Conservation (phyloP, 1,140 invertebrate species). For the Myzus persicae region DNA sequence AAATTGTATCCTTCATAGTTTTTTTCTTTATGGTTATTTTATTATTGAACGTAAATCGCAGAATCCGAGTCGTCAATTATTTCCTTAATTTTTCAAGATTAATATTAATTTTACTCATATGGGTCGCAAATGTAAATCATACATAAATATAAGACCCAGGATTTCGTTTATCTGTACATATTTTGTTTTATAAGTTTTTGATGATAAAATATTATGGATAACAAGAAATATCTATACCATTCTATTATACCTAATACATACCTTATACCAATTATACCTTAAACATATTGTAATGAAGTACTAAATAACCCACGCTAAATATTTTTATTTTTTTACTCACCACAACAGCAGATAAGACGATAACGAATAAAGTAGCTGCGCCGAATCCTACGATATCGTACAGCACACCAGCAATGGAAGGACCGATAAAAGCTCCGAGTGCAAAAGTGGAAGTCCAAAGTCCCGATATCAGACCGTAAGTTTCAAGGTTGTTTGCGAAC, state of each 20-base stretch:
- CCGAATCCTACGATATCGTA: conserved; percentile 78
- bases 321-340: conserved; percentile 66
- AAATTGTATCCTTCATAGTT: not conserved
- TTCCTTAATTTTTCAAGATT: not conserved
- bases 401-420: conserved; percentile 78
- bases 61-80: not conserved
- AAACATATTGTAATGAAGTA: not conserved
- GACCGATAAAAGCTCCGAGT: conserved; percentile 84
- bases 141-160: not conserved
- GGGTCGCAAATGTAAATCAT: not conserved
- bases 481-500: conserved; percentile 81
- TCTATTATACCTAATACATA: not conserved
- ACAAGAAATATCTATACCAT: not conserved
- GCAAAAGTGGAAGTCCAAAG: conserved; percentile 87
- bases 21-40: not conserved
- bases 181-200: not conserved
- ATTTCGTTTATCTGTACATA: not conserved
- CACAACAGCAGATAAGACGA: conserved; percentile 72
- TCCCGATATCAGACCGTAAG: conserved; percentile 83
- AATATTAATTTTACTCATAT: not conserved
- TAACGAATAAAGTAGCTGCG: conserved; percentile 76
- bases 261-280: no score
- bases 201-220: not conserved
- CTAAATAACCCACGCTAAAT: not conserved
- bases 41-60: not conserved